Base-by-base conservation (phyloP, 2,797 vertebrate species). In the Lepus oiostolus region DNA sequence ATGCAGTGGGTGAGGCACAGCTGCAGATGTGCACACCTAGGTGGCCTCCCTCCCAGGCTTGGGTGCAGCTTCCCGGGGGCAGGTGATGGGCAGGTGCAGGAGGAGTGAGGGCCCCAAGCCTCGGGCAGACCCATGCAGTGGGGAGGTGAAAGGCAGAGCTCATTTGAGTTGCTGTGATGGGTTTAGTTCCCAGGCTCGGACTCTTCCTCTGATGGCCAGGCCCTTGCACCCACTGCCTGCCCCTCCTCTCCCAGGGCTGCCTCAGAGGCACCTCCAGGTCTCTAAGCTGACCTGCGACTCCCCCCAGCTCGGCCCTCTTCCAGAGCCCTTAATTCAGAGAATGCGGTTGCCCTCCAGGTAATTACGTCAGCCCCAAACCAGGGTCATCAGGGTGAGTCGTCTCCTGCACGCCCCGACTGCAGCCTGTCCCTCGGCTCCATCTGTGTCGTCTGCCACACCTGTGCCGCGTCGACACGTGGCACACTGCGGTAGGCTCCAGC, bases 101-200 rank as follows among this genome's bases (percentile, higher is more conserved):
- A 30, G 22, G 16, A 12, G 32, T 3, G 50, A 26, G 12, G 35
- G 65, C 6, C 32, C 30, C 35, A 13, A 28, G 68, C 5, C 1
- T 3, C 2, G 13, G n/a, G 14, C 11, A 28, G 7, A 14, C 28
- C 1, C 3, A 11, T 9, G 7, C 42, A 5, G 58, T 7, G 12
- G 22, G 2, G 35, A 28, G 35, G 79, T 7, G 42, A 28, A n/a
- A 35, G 67, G 26, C 30, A 28, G 42, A 65, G 67, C 32, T 10
- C 0, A 9, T 38, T 84, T n/a, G 81, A 19, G 4, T 58, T 30
- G 60, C 80, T 52, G 2, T 19, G 4, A 7, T 8, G 72, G 22
- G 47, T n/a, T 38, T 26, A 35, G 58, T 38, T 30, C 50, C 24
- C 24, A 7, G 52, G 30, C 47, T 82, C 32, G 3, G 85, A 26